phyloP scores from a whole-genome alignment of 2,888 invertebrate species.

The Drosophila meridionalis region DNA sequence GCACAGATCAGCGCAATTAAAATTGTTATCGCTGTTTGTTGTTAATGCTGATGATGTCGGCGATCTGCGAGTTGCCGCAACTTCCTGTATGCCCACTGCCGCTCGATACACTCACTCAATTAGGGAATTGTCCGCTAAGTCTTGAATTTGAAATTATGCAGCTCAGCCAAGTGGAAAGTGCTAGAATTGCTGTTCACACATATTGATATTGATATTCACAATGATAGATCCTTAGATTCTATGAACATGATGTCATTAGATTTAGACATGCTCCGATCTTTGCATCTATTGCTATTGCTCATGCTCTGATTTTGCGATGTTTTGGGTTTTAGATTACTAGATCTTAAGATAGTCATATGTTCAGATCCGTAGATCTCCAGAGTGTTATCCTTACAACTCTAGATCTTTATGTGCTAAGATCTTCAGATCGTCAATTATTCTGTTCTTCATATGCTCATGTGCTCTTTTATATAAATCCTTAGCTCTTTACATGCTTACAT shows the following conservation, averaged over 20 bases:
- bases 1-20: conserved; percentile 75
- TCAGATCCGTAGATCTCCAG: background rate
- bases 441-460: background rate
- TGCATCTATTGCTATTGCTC: background rate
- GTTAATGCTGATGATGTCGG: conserved; percentile 66
- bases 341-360: background rate
- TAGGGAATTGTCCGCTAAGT: conserved; percentile 1
- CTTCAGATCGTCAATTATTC: too few relatives aligned
- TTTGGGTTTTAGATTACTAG: background rate
- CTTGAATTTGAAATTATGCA: background rate
- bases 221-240: background rate
- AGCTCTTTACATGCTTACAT: background rate
- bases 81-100: conserved; percentile 63
- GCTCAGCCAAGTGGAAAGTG: background rate
- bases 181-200: background rate
- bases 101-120: conserved; percentile 30
- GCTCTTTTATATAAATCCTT: too few relatives aligned
- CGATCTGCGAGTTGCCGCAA: conserved; percentile 32
- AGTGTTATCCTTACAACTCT: background rate
- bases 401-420: background rate
- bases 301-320: background rate
- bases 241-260: background rate
- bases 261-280: background rate
- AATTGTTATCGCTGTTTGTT: conserved; percentile 77
- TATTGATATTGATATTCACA: background rate